These are phyloP conservation scores for Colius striatus DNA, from an alignment of 2,113 vertebrate species.

Conservation along the genomic window DNA sequence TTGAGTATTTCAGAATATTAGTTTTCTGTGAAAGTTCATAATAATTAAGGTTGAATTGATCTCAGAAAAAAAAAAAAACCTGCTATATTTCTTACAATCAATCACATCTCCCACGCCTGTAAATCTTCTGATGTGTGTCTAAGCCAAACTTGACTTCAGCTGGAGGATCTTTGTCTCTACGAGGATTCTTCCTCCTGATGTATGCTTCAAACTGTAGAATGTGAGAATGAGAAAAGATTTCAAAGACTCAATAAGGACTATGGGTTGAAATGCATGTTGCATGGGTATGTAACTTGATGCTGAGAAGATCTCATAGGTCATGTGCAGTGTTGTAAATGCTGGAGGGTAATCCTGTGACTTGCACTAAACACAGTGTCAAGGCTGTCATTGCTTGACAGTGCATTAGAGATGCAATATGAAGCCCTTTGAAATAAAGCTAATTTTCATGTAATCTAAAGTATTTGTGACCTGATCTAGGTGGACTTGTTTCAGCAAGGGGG, in stretches of 20 bases:
- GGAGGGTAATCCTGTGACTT: not conserved
- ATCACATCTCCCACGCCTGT: not conserved
- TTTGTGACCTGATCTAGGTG: too few species aligned
- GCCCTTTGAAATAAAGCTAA: not conserved
- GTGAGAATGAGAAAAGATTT: too few species aligned
- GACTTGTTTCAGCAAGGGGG: too few species aligned
- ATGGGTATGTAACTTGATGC: not conserved
- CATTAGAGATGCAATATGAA: not conserved
- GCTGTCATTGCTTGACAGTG: rapidly evolving
- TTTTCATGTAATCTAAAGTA: not conserved
- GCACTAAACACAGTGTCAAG: not conserved
- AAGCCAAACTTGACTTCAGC: too few species aligned
- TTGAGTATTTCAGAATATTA: not conserved
- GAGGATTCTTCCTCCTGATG: too few species aligned
- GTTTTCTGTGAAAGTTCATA: not conserved
- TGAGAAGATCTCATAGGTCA: not conserved
- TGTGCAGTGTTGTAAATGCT: not conserved
- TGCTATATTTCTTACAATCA: not conserved
- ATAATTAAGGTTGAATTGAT: not conserved
- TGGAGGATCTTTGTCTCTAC: too few species aligned
- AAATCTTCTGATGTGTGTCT: not conserved
- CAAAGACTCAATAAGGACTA: not conserved
- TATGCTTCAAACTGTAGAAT: too few species aligned
- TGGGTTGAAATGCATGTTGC: not conserved
- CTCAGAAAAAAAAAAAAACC: not conserved